Base-by-base conservation (phyloP, 1,140 invertebrate genomes). In the Brachionus plicatilis region DNA sequence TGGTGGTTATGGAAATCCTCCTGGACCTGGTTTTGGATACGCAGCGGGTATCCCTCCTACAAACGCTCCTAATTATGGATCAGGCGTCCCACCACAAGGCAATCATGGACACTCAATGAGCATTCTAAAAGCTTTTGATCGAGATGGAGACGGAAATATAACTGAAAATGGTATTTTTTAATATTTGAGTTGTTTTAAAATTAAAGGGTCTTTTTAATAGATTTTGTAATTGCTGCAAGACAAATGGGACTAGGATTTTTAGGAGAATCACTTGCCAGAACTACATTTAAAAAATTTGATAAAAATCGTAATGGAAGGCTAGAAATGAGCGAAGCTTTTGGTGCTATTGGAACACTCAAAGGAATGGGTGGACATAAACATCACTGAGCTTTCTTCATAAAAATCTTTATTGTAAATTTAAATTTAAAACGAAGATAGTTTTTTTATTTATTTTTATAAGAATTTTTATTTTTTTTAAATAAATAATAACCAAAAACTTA, bases 111-210 rank as follows among this genome's bases (percentile, higher is more conserved):
- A 50, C 29, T 47, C 72, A 50, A 76, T 76, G 72, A 47, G 4
- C 12, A 65, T 82, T 66, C 60, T 82, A 5, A 82, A 82, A 65
- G 43, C 24, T n/a, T 82, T 82, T 37, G 79, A 82, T 65, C 20
- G 53, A 60, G 79, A 82, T 65, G 79, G 79, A 60, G 79, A 82
- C 14, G 79, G 79, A 82, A 60, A 65, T 20, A 82, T 82, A 29
- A 82, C 79, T 20, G 79, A 82, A 65, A 82, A 82, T 82, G 79
- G 79, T 82, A 65, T 24, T 60, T 8, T 20, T 56, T 37, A 37
- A 7, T 37, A 37, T 14, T 41, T 65, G 33, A 82, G 6, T 41
- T 33, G 14, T 56, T 45, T 17, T 24, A 53, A 53, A 14, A 41
- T 82, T 82, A 12, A 47, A 27, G 29, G 7, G n/a, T 37, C 4